A percentile compares a stretch with the other conserved stretches of the same genome.
These are phyloP conservation scores for Rhinoderma darwinii DNA, from an alignment of 2,113 vertebrate species.

Conservation along the genomic window DNA sequence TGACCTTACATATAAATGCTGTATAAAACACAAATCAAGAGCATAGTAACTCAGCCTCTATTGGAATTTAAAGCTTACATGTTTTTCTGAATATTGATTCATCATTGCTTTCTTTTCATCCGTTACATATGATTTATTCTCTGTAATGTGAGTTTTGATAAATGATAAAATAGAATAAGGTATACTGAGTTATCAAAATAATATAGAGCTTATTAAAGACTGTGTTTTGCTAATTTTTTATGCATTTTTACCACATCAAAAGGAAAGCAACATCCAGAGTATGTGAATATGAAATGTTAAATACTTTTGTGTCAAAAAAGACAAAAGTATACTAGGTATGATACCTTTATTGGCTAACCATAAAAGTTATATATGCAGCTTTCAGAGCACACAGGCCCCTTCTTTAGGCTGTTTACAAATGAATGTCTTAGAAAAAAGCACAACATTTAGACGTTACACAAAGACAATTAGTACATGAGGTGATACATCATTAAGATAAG, in stretches of 20 bases:
- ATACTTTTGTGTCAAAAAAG: too few relatives aligned
- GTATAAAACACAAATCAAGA: constrained; percentile 36
- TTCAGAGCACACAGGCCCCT: too few relatives aligned
- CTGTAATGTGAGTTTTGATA: background rate
- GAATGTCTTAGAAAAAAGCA: too few relatives aligned
- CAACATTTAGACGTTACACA: too few relatives aligned
- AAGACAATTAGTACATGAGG: too few relatives aligned
- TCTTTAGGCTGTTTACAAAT: too few relatives aligned
- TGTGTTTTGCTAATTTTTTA: background rate
- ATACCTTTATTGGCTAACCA: too few relatives aligned
- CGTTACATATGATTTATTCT: background rate
- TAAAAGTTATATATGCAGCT: too few relatives aligned
- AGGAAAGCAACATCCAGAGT: background rate
- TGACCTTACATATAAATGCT: constrained; percentile 48
- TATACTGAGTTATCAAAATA: background rate
- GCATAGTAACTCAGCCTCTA: background rate
- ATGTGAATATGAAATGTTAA: background rate
- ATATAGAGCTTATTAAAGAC: background rate
- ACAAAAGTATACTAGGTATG: too few relatives aligned
- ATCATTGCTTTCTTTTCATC: background rate
- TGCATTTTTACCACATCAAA: background rate
- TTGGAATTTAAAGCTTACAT: background rate
- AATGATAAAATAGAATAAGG: background rate
- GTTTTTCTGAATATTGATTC: background rate
- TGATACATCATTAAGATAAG: too few relatives aligned